These are phyloP conservation scores for Carapus acus DNA, from an alignment of 2,797 vertebrate species.

Conservation along the genomic window DNA sequence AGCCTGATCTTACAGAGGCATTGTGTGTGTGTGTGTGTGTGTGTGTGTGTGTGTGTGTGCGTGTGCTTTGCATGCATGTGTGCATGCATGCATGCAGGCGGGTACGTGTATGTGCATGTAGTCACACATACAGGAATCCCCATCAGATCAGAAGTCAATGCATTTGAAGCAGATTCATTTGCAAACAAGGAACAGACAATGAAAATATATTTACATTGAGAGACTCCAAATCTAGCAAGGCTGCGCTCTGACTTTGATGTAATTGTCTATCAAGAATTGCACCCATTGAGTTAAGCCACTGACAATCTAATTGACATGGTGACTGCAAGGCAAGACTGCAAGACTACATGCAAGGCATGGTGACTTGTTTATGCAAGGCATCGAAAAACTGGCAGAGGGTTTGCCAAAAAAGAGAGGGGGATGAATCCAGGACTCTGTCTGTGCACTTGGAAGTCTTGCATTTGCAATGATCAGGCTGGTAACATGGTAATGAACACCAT, in stretches of 20 bases:
- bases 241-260: slow-evolving; percentile 49
- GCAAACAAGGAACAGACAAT: background rate
- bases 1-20: slow-evolving; percentile 25
- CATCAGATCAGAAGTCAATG: slow-evolving; percentile 25
- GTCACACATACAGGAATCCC: slow-evolving; percentile 33
- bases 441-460: no score
- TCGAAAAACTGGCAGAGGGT: slow-evolving; percentile 51
- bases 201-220: slow-evolving; percentile 13
- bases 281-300: slow-evolving; percentile 47
- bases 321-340: no score
- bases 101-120: slow-evolving; percentile 15
- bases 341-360: no score
- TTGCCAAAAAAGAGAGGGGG: slow-evolving; percentile 51
- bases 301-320: slow-evolving; percentile 56
- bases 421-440: slow-evolving; percentile 28
- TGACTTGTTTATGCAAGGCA: slow-evolving; percentile 60
- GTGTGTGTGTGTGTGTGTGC: no score
- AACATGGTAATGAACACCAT: no score
- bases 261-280: slow-evolving; percentile 38
- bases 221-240: slow-evolving; percentile 26
- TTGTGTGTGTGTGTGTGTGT: slow-evolving; percentile 25
- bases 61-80: slow-evolving; percentile 33
- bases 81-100: no score
- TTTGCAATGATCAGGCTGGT: no score
- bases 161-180: slow-evolving; percentile 9